Evolutionary conservation across 1,140 invertebrate genomes (phyloP), one percentile per base, ranked within the genome.

Genomic region (Lysiphlebus fabarum): DNA sequence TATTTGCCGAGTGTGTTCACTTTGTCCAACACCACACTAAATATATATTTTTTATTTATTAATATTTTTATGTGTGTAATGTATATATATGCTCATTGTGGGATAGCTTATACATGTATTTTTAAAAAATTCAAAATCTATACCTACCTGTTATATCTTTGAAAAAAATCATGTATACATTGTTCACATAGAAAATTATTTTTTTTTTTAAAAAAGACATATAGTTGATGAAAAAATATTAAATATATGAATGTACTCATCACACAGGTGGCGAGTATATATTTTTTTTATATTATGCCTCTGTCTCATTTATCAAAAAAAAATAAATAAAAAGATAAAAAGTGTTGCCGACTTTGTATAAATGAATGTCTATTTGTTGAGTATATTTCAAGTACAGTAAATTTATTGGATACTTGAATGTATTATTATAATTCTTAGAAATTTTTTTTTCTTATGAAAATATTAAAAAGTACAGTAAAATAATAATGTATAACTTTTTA

Each of bases 281-380:
- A 11, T 34, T n/a, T 51, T 51, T 11, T 51, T 51, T 9, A n/a
- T 49, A 26, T 26, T 26, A 26, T 26, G 17, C 17, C 17, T 26
- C 17, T 26, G 17, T 26, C 17, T 26, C 17, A 26, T 26, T 26
- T 26, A 26, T 26, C 4, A 26, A 2, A 26, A 4, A 26, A 26
- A 26, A 26, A 26, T 2, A 26, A 1, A 26, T 26, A 26, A 38
- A 38, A 51, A 58, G 57, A 53, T 58, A 48, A 59, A 59, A 54
- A 59, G 58, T 59, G 51, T 59, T 59, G 58, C 58, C 58, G 58
- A 59, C 58, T 44, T 51, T 56, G 40, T 36, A 55, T 14, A 49
- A 45, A 38, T 44, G 38, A 56, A 56, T 56, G 45, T 56, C 26
- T 43, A 43, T 14, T 48, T 45, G 17, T 26, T 45, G 33, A 34